Evolutionary conservation across 2,113 vertebrate species (phyloP).

Genomic region (Sapajus apella): DNA sequence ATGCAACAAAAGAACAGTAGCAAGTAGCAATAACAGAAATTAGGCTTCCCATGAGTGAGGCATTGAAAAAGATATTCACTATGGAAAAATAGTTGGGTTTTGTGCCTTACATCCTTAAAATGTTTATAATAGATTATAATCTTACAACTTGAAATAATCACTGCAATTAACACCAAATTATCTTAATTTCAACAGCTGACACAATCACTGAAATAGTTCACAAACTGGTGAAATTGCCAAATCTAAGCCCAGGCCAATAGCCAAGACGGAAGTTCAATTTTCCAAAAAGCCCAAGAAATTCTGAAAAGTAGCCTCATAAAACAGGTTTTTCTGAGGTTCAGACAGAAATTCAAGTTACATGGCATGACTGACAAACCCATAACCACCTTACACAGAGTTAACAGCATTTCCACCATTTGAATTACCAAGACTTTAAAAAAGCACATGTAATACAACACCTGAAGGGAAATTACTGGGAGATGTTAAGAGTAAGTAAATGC

Average conservation of each 20-base stretch:
- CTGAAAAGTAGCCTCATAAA: background rate
- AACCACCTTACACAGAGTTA: background rate
- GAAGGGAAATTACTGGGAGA: background rate
- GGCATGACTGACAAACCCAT: background rate
- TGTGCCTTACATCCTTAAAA: background rate
- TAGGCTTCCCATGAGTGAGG: background rate
- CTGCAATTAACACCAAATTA: background rate
- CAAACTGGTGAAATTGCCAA: accelerated
- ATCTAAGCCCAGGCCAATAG: background rate
- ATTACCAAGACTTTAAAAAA: conserved; percentile 22
- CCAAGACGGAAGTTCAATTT: conserved; percentile 21
- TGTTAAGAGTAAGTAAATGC: background rate
- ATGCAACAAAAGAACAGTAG: background rate
- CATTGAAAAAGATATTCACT: background rate
- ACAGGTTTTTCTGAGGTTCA: background rate
- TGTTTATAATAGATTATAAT: background rate
- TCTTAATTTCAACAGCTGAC: background rate
- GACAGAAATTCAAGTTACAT: background rate
- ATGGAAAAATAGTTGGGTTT: background rate
- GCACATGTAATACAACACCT: no score
- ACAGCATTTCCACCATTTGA: background rate
- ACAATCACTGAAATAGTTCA: background rate
- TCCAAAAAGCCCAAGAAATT: background rate
- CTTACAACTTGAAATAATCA: conserved; percentile 33
- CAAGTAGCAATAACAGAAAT: background rate